Conservation (phyloP, 2,113 vertebrate genomes). For the Stigmatopora nigra region DNA sequence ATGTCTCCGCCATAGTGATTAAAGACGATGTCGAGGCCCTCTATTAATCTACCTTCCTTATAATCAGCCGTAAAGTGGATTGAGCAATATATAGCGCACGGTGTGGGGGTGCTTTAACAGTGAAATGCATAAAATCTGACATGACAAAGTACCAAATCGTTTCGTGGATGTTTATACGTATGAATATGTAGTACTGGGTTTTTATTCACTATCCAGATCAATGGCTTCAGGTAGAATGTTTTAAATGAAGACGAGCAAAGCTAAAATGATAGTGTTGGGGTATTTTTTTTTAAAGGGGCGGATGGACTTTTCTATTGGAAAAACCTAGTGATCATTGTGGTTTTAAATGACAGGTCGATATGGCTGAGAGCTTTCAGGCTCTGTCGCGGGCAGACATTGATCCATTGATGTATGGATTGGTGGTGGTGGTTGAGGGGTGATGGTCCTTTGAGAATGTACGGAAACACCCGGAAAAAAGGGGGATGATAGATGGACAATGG, state of each 20-base stretch:
- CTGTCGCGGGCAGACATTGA: slow-evolving; percentile 41
- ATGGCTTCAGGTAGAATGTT: slow-evolving; percentile 23
- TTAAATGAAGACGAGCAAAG: slow-evolving; percentile 21
- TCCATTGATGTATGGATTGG: slow-evolving; percentile 61
- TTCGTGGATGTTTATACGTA: slow-evolving; percentile 52
- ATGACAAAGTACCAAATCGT: slow-evolving; percentile 52
- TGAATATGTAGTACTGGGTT: slow-evolving; percentile 37
- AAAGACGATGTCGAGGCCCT: slow-evolving; percentile 50
- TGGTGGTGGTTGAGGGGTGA: slow-evolving; percentile 52
- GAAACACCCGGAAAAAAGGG: slow-evolving; percentile 15
- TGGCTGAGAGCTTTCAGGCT: slow-evolving; percentile 58
- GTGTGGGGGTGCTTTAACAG: slow-evolving; percentile 41
- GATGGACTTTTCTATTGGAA: slow-evolving; percentile 47
- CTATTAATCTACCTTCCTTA: slow-evolving; percentile 61
- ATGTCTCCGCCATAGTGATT: slow-evolving; percentile 61
- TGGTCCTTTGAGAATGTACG: slow-evolving; percentile 43
- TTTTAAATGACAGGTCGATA: slow-evolving; percentile 64
- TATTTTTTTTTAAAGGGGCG: slow-evolving; percentile 17
- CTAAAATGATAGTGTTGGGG: slow-evolving; percentile 30
- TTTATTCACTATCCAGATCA: slow-evolving; percentile 34
- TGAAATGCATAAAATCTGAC: slow-evolving; percentile 53
- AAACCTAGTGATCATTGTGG: slow-evolving; percentile 53
- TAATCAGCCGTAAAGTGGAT: slow-evolving; percentile 61
- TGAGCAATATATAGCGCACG: slow-evolving; percentile 35
- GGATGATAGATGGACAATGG: slow-evolving; percentile 5